Evolutionary conservation across 2,888 invertebrate species (phyloP).

Genomic region (Tromatobia lineatoria): DNA sequence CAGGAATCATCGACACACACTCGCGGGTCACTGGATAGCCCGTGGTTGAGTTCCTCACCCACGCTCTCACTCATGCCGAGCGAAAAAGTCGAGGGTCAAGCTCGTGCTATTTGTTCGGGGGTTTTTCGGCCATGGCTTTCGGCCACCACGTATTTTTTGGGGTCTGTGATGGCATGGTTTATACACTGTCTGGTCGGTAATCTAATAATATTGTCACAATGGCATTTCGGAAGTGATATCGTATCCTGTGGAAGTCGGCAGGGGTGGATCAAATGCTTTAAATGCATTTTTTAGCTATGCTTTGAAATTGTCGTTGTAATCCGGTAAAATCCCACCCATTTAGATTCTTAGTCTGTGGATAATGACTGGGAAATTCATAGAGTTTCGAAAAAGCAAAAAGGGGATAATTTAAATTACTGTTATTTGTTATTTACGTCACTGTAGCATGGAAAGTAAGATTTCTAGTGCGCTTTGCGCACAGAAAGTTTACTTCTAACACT

Average conservation of each 20-base stretch:
- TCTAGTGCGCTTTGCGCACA: no score
- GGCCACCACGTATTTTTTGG: conserved; percentile 3
- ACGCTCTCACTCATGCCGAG: conserved; percentile 35
- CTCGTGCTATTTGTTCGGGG: conserved; percentile 51
- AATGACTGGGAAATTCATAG: no score
- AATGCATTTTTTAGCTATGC: background rate
- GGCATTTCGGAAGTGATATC: conserved; percentile 21
- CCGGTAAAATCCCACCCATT: no score
- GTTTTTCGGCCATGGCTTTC: conserved; percentile 36
- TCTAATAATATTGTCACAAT: conserved; percentile 44
- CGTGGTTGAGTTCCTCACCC: background rate
- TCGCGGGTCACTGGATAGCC: conserved; percentile 15
- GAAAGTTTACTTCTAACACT: no score
- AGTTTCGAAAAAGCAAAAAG: no score
- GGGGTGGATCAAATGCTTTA: background rate
- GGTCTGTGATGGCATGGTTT: conserved; percentile 22
- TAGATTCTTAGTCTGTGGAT: no score
- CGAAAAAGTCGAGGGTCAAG: conserved; percentile 68
- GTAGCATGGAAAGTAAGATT: no score
- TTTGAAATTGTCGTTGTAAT: background rate
- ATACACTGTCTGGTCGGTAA: conserved; percentile 24
- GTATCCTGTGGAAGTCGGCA: background rate
- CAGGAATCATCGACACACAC: background rate
- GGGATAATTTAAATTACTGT: no score
- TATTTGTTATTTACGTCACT: no score